Conservation (phyloP, 2,797 vertebrate genomes). For the Arrhamphus sclerolepis region DNA sequence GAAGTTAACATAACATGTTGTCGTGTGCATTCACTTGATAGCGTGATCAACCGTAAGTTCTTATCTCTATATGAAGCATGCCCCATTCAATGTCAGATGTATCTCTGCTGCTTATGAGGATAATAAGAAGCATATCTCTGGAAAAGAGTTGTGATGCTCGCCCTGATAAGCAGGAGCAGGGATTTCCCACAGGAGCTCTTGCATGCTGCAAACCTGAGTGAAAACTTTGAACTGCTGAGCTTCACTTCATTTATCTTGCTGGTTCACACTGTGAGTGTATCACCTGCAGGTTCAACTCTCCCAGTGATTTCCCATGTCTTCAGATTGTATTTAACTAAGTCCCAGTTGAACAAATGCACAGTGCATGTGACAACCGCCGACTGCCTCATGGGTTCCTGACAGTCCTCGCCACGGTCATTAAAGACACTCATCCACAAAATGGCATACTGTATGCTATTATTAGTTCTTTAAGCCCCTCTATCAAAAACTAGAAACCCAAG, state of each 20-base stretch:
- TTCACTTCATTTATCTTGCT: conserved; percentile 22
- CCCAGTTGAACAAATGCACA: no score
- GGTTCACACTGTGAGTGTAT: conserved; percentile 19
- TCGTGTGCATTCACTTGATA: conserved; percentile 20
- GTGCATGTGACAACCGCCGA: conserved; percentile 6
- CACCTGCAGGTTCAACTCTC: conserved; percentile 25
- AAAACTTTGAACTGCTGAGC: conserved; percentile 26
- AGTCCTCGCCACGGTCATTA: conserved; percentile 6
- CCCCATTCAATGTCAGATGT: not conserved
- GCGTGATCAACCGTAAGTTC: conserved; percentile 13
- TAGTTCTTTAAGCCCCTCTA: conserved; percentile 21
- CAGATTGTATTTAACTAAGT: conserved; percentile 22
- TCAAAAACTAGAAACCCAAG: conserved; percentile 8
- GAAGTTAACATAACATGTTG: not conserved
- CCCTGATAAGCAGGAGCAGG: conserved; percentile 21
- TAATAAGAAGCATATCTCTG: no score
- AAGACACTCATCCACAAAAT: conserved; percentile 4
- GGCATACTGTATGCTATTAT: conserved; percentile 6
- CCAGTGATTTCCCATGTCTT: conserved; percentile 18
- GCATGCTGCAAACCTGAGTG: conserved; percentile 1
- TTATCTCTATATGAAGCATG: conserved; percentile 13
- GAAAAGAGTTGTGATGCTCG: conserved; percentile 10
- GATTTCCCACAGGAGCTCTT: conserved; percentile 14
- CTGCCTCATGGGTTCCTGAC: conserved; percentile 8
- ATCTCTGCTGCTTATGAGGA: no score